Evolutionary conservation across 2,888 invertebrate species (phyloP).

Genomic region (Dysmachus trigonus): DNA sequence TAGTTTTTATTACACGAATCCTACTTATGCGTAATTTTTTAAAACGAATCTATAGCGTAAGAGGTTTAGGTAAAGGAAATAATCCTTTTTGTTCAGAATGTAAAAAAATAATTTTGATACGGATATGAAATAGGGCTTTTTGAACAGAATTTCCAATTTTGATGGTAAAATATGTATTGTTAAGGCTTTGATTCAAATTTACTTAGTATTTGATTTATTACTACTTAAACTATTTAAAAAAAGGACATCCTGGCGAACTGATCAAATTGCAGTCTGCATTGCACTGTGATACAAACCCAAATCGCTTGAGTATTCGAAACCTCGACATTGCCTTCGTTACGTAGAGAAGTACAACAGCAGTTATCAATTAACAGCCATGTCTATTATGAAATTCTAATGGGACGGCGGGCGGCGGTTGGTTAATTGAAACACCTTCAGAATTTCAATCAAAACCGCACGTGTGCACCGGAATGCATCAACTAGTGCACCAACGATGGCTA

Average conservation of each 20-base stretch:
- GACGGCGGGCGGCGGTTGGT: slow-evolving; percentile 33
- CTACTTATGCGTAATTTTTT: no score
- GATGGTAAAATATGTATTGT: no score
- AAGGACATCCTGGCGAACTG: not conserved
- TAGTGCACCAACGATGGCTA: not conserved
- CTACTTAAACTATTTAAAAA: not conserved
- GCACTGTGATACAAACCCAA: not conserved
- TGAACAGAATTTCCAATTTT: no score
- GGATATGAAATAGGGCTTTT: no score
- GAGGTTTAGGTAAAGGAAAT: no score
- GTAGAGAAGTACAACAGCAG: slow-evolving; percentile 42
- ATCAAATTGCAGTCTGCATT: not conserved
- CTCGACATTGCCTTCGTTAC: not conserved
- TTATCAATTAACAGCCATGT: slow-evolving; percentile 49
- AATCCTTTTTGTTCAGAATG: no score
- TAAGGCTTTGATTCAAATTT: no score
- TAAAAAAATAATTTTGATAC: no score
- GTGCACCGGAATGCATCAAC: not conserved
- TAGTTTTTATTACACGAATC: no score
- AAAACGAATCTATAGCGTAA: no score
- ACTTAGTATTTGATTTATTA: not conserved
- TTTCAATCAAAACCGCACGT: slow-evolving; percentile 44
- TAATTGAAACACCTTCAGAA: slow-evolving; percentile 45
- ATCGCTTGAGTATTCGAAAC: not conserved
- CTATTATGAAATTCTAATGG: slow-evolving; percentile 46